A percentile compares a stretch with the other conserved stretches of the same genome.
These are phyloP conservation scores for Minunthozetes semirufus DNA, from an alignment of 2,888 invertebrate species.

Conservation along the genomic window DNA sequence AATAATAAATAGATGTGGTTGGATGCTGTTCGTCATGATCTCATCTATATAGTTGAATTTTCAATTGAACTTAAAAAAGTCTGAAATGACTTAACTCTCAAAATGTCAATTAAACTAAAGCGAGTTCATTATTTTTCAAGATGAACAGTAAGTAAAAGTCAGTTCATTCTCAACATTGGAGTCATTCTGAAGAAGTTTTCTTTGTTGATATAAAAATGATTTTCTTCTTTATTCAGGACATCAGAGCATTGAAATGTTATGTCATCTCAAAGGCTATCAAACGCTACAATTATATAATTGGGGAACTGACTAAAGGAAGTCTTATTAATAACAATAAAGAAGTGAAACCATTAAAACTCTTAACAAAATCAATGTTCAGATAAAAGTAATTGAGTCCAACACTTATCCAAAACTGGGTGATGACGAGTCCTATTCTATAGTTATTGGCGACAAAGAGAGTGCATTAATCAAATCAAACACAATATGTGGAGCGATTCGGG, in stretches of 20 bases:
- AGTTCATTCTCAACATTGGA: conserved; percentile 45
- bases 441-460: conserved; percentile 30
- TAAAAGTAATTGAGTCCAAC: conserved; percentile 30
- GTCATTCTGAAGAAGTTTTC: conserved; percentile 34
- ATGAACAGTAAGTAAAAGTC: no score
- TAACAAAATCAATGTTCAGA: conserved; percentile 37
- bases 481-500: conserved; percentile 42
- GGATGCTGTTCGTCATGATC: no score
- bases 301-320: conserved; percentile 28
- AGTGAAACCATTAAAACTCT: not conserved
- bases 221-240: not conserved
- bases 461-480: conserved; percentile 39
- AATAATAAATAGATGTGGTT: no score
- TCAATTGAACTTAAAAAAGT: no score
- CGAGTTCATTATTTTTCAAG: no score
- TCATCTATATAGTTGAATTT: no score
- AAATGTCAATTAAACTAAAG: no score
- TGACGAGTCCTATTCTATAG: conserved; percentile 42
- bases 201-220: conserved; percentile 30
- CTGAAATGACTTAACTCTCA: no score
- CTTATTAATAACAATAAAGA: not conserved
- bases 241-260: conserved; percentile 43
- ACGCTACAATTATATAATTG: conserved; percentile 42
- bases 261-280: conserved; percentile 45
- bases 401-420: conserved; percentile 39